Evolutionary conservation across 2,888 invertebrate species (phyloP).

Genomic region (Laothoe populi): DNA sequence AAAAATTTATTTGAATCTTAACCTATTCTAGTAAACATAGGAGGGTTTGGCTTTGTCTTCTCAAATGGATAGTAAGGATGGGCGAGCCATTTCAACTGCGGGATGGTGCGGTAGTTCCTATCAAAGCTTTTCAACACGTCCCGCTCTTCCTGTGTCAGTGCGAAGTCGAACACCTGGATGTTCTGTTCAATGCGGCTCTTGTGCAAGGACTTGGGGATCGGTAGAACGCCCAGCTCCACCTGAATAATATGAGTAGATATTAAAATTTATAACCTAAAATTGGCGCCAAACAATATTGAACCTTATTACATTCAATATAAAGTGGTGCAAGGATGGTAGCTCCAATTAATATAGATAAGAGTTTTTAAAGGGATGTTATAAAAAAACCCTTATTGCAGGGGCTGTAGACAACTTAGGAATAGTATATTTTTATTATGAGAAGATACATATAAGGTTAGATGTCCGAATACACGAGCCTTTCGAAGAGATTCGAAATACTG

Average conservation of each 20-base stretch:
- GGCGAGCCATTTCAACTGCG: conserved; percentile 43
- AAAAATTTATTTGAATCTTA: background rate
- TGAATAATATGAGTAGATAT: conserved; percentile 41
- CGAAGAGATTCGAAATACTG: background rate
- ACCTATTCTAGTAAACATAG: background rate
- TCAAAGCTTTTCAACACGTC: conserved; percentile 48
- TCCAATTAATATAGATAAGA: no score
- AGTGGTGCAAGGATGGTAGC: no score
- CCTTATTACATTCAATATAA: no score
- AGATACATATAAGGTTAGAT: no score
- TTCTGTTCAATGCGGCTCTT: conserved; percentile 62
- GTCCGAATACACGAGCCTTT: no score
- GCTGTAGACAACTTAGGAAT: no score
- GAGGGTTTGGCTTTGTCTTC: conserved; percentile 36
- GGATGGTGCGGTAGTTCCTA: conserved; percentile 49
- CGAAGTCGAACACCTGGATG: conserved; percentile 62
- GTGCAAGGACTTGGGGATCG: conserved; percentile 66
- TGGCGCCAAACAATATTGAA: no score
- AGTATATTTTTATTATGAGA: no score
- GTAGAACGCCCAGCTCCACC: conserved; percentile 62
- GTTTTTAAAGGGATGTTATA: no score
- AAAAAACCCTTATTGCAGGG: no score
- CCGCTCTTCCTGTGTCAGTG: conserved; percentile 49
- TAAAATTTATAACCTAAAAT: no score
- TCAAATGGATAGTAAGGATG: conserved; percentile 62